Evolutionary conservation across 2,113 vertebrate species (phyloP).

Genomic region (Poecilia latipinna): DNA sequence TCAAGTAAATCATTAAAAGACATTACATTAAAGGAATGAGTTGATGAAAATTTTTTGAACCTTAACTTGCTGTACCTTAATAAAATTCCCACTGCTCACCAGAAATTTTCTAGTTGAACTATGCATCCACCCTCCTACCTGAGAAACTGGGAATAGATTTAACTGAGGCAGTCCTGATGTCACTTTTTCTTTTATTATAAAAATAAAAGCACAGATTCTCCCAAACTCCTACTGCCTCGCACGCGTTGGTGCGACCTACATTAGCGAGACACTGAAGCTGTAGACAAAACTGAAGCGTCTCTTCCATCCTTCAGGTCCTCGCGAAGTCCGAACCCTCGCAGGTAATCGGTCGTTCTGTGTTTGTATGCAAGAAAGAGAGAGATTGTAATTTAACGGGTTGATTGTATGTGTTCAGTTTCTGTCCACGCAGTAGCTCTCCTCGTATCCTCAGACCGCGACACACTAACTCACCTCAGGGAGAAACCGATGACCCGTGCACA

Average conservation of each 20-base stretch:
- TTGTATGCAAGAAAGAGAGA: conserved; percentile 2
- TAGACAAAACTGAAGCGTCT: conserved; percentile 32
- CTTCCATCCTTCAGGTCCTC: conserved; percentile 9
- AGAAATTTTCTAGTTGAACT: neutral
- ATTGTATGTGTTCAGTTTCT: conserved; percentile 35
- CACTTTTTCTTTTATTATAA: neutral
- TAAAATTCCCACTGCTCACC: neutral
- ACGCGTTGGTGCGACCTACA: neutral
- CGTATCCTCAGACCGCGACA: conserved; percentile 55
- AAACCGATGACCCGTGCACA: conserved; percentile 43
- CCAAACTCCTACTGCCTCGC: neutral
- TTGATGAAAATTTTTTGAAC: neutral
- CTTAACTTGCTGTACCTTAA: neutral
- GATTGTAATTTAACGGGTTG: conserved; percentile 50
- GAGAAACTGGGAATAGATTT: neutral
- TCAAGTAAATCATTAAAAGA: neutral
- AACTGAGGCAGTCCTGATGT: conserved; percentile 15
- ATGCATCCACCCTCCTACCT: conserved; percentile 4
- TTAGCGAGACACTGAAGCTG: conserved; percentile 31
- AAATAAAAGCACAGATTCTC: conserved; percentile 21
- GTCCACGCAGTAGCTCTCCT: conserved; percentile 31
- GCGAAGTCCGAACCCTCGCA: neutral
- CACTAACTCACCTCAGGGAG: conserved; percentile 79
- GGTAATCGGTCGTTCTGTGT: conserved; percentile 12
- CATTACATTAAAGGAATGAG: no score